Conservation (phyloP, 2,113 vertebrate genomes). For the Cyprinodon tularosa region DNA sequence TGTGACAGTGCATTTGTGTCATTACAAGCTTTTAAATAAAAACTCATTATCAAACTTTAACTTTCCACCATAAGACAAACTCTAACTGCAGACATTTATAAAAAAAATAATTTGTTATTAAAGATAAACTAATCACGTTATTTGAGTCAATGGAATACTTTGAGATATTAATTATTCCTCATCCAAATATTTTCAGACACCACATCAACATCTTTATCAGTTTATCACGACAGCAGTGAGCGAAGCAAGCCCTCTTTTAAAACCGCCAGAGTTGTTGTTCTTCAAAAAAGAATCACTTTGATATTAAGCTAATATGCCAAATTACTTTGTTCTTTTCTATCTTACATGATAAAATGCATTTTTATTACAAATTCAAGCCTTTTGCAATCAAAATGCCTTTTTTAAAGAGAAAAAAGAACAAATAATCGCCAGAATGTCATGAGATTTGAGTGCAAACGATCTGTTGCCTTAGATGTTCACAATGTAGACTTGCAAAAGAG, state of each 20-base stretch:
- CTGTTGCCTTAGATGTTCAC: slow-evolving; percentile 16
- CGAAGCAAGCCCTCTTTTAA: not conserved
- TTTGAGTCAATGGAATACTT: not conserved
- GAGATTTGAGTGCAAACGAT: slow-evolving; percentile 11
- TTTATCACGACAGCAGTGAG: not conserved
- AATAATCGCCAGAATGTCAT: not conserved
- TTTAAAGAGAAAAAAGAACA: not conserved
- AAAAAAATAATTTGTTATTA: not conserved
- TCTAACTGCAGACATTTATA: not conserved
- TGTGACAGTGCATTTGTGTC: not conserved
- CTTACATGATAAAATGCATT: not conserved
- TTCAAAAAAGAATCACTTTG: not conserved
- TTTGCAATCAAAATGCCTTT: not conserved
- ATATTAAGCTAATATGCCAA: not conserved
- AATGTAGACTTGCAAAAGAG: slow-evolving; percentile 17
- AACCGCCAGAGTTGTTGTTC: not conserved
- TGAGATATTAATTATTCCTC: not conserved
- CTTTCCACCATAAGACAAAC: not conserved
- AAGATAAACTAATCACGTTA: not conserved
- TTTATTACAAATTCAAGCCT: not conserved
- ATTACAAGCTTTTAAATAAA: not conserved
- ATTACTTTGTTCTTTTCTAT: not conserved
- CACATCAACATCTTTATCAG: not conserved
- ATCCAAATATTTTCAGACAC: not conserved
- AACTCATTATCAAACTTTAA: not conserved